Base-by-base conservation (phyloP, 2,113 vertebrate species). In the Lophochroa leadbeateri region DNA sequence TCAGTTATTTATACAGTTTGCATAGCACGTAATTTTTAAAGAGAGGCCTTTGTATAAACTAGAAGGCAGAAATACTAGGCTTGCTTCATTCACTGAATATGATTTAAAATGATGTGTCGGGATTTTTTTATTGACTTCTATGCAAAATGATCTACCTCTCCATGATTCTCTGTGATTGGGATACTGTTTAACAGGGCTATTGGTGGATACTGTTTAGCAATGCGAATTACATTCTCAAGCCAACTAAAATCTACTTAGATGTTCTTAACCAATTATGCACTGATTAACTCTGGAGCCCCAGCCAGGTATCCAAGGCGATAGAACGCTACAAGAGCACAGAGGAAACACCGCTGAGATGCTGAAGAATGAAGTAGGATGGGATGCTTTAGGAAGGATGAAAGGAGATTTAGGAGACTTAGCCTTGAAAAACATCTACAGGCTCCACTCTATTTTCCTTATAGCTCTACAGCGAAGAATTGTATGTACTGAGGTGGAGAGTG, bases 361-460 rank as follows among this genome's bases (percentile, higher is more conserved):
- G 16, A 37, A 75, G 81, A 79, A 83, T 17, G 23, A 11, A 25
- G 3, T 35, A 69, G 35, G 44, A 69, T 53, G 37, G 57, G 43
- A 84, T 68, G n/a, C 10, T 79, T 88, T 81, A 77, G 41, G 31
- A 89, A 84, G 61, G 13, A 86, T 52, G 55, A 81, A 80, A 78
- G 29, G n/a, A 91, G 39, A 81, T 81, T 82, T 79, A 68, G 53
- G 37, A 72, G 35, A 58, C 29, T 79, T 91, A 71, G 43, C 47
- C 76, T 39, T 81, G 44, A 23, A 70, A 63, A 88, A 79, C 27
- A 6, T 57, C 79, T 67, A 27, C 9, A 50, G 64, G 46, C 17
- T 86, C 31, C 46, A 43, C 29, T 52, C 27, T 25, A 35, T 85
- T 95, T 81, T 81, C 25, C 46, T 83, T 20, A 46, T 6, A 61